Evolutionary conservation across 2,888 invertebrate species (phyloP), one percentile per base, ranked within the genome.

Genomic region (Nomada ferruginata): DNA sequence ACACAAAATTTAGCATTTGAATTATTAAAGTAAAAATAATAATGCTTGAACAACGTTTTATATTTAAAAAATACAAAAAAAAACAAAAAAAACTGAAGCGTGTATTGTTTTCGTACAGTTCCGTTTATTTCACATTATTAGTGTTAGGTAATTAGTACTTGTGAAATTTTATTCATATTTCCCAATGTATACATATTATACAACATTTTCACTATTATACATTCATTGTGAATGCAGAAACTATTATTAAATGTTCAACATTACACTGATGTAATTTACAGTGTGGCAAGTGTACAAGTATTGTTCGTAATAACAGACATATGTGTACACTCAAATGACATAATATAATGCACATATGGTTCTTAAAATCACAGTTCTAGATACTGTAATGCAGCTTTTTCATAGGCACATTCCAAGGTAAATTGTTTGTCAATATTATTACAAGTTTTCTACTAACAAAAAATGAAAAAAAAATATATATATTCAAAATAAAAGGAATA

Each of bases 361-460:
- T 74, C 29, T 11, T 29, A 29, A 68, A 79, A 75, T 76, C 71
- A 83, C 63, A 64, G 69, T 79, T 83, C 72, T 75, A 79, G 83
- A 72, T 44, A 76, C 57, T 76, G 69, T 78, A 83, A 89, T 88
- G 85, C 87, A 88, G 85, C 88, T 85, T 79, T 83, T 71, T 77
- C 66, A 74, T 74, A 88, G 85, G 83, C 79, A 88, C 85, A 47
- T 76, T 79, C 50, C 76, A 86, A 84, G 82, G 81, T 80, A 77
- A 84, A 81, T 79, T 60, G 42, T 84, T 72, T n/a, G 29, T 64
- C 63, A 71, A 73, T 44, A 42, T 11, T 15, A 55, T 61, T 60
- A 4, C 52, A 50, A 61, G 47, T 29, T 20, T 42, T 57, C 42
- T 29, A n/a, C 2, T 59, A 57, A n/a, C 18, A 60, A 61, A 18